Evolutionary conservation across 2,113 vertebrate species (phyloP).

Genomic region (Syngnathoides biaculeatus): DNA sequence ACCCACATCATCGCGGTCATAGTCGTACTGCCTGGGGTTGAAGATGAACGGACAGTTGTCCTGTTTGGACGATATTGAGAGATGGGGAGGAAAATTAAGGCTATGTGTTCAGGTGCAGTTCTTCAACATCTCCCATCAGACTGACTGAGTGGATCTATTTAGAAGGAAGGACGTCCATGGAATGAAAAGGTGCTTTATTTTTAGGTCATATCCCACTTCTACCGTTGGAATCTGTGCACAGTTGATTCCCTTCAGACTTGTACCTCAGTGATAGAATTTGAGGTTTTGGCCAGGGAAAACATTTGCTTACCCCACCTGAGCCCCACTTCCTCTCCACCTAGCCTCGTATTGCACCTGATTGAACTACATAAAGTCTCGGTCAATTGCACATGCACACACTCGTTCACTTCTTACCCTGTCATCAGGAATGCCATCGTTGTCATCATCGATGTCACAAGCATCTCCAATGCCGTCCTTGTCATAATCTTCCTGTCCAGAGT

Average conservation of each 20-base stretch:
- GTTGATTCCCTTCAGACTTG: constrained; percentile 50
- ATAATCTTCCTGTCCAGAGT: constrained; percentile 98
- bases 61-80: constrained; percentile 65
- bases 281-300: constrained; percentile 57
- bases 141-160: constrained; percentile 38
- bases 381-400: neutral
- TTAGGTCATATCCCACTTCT: constrained; percentile 46
- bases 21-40: constrained; percentile 97
- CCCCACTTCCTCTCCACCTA: constrained; percentile 14
- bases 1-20: constrained; percentile 94
- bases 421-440: constrained; percentile 91
- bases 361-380: constrained; percentile 33
- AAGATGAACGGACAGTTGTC: constrained; percentile 96
- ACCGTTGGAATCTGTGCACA: constrained; percentile 59
- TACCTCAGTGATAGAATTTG: constrained; percentile 60
- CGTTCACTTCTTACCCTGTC: constrained; percentile 79
- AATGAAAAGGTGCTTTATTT: constrained; percentile 59
- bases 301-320: constrained; percentile 54
- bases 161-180: constrained; percentile 14
- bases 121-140: constrained; percentile 35
- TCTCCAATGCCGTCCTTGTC: constrained; percentile 95
- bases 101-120: constrained; percentile 29
- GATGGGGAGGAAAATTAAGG: constrained; percentile 1
- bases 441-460: constrained; percentile 93
- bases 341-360: constrained; percentile 44